phyloP scores from a whole-genome alignment of 2,113 vertebrate species.

The Nyctibius bracteatus region DNA sequence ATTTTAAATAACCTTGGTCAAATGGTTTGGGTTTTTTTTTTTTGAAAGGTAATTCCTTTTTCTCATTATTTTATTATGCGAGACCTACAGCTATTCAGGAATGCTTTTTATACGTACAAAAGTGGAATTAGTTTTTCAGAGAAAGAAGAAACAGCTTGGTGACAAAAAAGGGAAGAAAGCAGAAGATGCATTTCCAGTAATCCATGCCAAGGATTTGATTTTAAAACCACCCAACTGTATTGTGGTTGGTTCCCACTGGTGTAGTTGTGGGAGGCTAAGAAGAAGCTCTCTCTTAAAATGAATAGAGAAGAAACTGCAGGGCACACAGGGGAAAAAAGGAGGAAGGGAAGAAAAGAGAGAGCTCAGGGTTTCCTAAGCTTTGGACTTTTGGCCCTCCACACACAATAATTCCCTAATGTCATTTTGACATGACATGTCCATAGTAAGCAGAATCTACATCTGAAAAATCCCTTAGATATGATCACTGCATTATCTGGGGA shows the following conservation, averaged over 20 bases:
- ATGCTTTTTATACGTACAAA: not conserved
- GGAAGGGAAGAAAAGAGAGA: not conserved
- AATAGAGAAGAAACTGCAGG: not conserved
- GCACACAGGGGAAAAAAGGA: not conserved
- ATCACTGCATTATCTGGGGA: not conserved
- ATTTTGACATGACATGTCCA: not conserved
- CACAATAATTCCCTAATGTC: not conserved
- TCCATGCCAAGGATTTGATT: not conserved
- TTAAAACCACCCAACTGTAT: not conserved
- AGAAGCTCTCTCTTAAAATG: not conserved
- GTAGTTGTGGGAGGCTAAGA: not conserved
- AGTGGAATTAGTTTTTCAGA: not conserved
- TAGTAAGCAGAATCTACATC: not conserved
- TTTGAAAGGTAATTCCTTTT: not conserved
- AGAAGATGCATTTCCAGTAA: not conserved
- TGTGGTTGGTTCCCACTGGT: not conserved
- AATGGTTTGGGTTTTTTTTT: not conserved
- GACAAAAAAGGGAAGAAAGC: not conserved
- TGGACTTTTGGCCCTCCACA: not conserved
- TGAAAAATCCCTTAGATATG: not conserved
- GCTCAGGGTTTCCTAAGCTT: not conserved
- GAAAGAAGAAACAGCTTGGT: not conserved
- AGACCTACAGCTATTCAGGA: not conserved
- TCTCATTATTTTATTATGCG: not conserved
- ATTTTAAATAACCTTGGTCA: not conserved